A percentile compares a stretch with the other conserved stretches of the same genome.
Conservation (phyloP, 2,113 vertebrate species). For the Pungitius pungitius region DNA sequence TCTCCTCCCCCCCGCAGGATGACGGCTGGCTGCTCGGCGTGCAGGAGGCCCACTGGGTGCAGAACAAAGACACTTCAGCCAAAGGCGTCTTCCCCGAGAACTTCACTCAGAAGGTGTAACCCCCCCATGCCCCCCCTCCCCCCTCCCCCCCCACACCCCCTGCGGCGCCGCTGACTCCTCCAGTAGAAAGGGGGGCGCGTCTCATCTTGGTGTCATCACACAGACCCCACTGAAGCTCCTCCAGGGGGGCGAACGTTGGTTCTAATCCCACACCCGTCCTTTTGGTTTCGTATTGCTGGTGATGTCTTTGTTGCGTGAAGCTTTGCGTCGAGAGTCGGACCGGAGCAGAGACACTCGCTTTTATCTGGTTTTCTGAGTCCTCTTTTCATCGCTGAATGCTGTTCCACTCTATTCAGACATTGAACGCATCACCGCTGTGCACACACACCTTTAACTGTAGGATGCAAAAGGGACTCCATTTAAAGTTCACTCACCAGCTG, state of each 20-base stretch:
- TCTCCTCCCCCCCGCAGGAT: slow-evolving; percentile 85
- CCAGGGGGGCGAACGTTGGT: too few species aligned
- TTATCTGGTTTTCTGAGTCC: slow-evolving; percentile 1
- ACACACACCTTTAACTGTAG: neutral
- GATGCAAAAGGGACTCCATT: neutral
- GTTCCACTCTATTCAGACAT: neutral
- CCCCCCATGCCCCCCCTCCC: neutral
- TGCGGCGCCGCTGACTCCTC: too few species aligned
- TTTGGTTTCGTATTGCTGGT: too few species aligned
- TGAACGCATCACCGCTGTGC: slow-evolving; percentile 1
- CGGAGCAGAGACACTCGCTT: neutral
- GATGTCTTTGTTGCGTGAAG: too few species aligned
- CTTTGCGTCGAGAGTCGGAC: too few species aligned
- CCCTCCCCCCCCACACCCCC: too few species aligned
- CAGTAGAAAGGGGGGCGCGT: too few species aligned
- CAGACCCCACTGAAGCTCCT: too few species aligned
- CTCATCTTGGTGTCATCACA: too few species aligned
- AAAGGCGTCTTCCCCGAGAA: slow-evolving; percentile 97
- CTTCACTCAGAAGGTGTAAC: slow-evolving; percentile 92
- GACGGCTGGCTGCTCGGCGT: slow-evolving; percentile 96
- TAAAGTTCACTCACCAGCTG: neutral
- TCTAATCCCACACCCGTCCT: too few species aligned
- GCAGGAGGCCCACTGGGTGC: slow-evolving; percentile 91
- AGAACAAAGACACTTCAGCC: slow-evolving; percentile 87
- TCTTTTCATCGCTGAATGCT: slow-evolving; percentile 1